Conservation (phyloP, 2,888 invertebrate species). For the Cremastobaeus sp. region DNA sequence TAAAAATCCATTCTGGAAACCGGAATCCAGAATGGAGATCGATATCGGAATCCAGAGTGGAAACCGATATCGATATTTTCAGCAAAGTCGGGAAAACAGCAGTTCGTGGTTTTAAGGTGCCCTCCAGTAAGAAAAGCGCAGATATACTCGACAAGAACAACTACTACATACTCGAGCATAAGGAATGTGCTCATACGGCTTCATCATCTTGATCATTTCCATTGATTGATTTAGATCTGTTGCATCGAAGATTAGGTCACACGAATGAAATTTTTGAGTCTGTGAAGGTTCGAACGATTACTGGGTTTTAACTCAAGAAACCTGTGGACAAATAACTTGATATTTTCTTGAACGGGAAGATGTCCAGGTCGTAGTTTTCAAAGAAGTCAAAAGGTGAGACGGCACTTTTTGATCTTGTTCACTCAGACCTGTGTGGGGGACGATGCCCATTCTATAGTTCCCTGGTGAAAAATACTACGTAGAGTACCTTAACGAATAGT, state of each 20-base stretch:
- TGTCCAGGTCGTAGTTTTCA: slow-evolving; percentile 12
- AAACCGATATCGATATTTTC: too few relatives aligned
- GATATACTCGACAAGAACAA: too few relatives aligned
- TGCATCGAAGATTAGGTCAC: slow-evolving; percentile 1
- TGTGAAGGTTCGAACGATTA: background rate
- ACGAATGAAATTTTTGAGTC: background rate
- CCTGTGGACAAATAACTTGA: background rate
- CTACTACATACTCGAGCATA: too few relatives aligned
- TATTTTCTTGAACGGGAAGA: background rate
- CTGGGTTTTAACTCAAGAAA: background rate
- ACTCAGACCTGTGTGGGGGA: slow-evolving; percentile 62
- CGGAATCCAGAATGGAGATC: too few relatives aligned
- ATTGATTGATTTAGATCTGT: background rate
- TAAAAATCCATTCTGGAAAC: too few relatives aligned
- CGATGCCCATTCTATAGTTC: slow-evolving; percentile 48
- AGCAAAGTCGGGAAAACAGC: too few relatives aligned
- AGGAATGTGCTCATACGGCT: background rate
- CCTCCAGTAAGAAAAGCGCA: too few relatives aligned
- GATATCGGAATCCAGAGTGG: too few relatives aligned
- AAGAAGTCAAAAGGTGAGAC: background rate
- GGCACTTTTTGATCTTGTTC: slow-evolving; percentile 47
- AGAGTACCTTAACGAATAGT: slow-evolving; percentile 61
- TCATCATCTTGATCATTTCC: background rate
- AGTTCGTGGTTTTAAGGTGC: too few relatives aligned
- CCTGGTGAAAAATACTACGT: slow-evolving; percentile 54